Base-by-base conservation (phyloP, 2,113 vertebrate species). In the Corythaeola cristata region DNA sequence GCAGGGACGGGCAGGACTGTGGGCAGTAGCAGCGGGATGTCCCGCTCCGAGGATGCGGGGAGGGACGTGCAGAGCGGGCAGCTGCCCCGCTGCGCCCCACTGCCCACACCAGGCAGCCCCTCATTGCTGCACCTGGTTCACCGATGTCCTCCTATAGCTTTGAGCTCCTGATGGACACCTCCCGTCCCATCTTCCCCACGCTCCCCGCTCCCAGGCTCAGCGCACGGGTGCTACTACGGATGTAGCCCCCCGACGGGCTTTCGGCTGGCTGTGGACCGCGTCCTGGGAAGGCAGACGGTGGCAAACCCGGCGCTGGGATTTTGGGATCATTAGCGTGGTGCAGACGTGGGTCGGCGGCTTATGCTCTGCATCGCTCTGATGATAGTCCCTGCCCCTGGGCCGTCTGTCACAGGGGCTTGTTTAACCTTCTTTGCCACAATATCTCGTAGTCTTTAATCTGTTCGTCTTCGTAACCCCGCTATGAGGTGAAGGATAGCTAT, bases 361-460 rank as follows among this genome's bases (percentile, higher is more conserved):
- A 64, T 52, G n/a, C 82, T 62, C 53, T 78, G 69, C 91, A 30
- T 39, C 3, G 60, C 94, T 97, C 96, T 91, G 94, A 96, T 75
- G 91, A 94, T 67, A 66, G 74, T 95, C 90, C 91, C 91, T 96
- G 93, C 94, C 96, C 55, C 71, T 62, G 89, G 96, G 96, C 96
- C 18, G 94, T 96, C 94, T 96, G 94, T 97, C 87, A 64, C 81
- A 94, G 94, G 66, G 89, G 88, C 81, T 95, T 93, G 81, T 89
- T 96, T 95, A 95, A 89, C 96, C 91, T 94, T 96, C 96, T 89
- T 94, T 93, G 91, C 93, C 80, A 75, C 94, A 96, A 41, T 95
- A 94, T 96, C 92, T 92, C 27, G 2, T 45, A 96, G 96, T 28
- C 96, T 97, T 97, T 97, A 96, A 97, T 97, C 91, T 96, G 91